Percentiles rank a stretch among this genome's conserved stretches.
Evolutionary conservation across 2,113 vertebrate genomes (phyloP).

Genomic region (Casuarius casuarius): DNA sequence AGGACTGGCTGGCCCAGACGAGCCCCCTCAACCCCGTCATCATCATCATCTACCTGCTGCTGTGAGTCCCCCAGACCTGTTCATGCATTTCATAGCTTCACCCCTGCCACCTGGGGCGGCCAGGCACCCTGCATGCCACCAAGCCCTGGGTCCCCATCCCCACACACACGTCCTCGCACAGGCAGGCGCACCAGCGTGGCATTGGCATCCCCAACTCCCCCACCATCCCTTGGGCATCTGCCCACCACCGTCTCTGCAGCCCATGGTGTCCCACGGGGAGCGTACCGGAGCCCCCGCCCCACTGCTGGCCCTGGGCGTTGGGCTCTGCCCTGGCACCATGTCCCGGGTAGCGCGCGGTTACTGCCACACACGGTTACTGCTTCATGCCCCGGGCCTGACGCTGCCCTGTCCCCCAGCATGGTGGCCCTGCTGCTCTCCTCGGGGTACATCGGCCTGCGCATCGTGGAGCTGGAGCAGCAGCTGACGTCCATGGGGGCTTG

Average conservation of each 20-base stretch:
- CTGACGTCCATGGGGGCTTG: constrained; percentile 75
- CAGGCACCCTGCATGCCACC: background rate
- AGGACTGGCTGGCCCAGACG: constrained; percentile 70
- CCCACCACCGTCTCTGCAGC: background rate
- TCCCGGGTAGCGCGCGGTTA: too few relatives aligned
- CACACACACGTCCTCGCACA: rapidly evolving
- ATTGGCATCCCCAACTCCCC: background rate
- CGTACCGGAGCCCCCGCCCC: rapidly evolving
- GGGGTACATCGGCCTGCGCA: constrained; percentile 86
- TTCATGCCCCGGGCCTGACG: background rate
- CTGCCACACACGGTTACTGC: background rate
- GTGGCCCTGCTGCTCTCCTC: constrained; percentile 86
- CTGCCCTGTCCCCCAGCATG: constrained; percentile 70
- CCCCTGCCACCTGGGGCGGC: too few relatives aligned
- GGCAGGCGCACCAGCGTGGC: background rate
- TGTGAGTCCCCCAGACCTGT: constrained; percentile 76
- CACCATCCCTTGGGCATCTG: background rate
- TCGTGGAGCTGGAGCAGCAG: constrained; percentile 86
- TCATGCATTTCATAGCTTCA: too few relatives aligned
- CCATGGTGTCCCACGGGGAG: rapidly evolving
- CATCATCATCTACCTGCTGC: constrained; percentile 84
- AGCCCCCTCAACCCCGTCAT: constrained; percentile 79
- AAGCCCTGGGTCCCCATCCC: rapidly evolving
- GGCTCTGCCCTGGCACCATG: background rate
- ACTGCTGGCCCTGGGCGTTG: background rate